phyloP scores from a whole-genome alignment of 2,888 invertebrate genomes.

The Diarsia dahlii region DNA sequence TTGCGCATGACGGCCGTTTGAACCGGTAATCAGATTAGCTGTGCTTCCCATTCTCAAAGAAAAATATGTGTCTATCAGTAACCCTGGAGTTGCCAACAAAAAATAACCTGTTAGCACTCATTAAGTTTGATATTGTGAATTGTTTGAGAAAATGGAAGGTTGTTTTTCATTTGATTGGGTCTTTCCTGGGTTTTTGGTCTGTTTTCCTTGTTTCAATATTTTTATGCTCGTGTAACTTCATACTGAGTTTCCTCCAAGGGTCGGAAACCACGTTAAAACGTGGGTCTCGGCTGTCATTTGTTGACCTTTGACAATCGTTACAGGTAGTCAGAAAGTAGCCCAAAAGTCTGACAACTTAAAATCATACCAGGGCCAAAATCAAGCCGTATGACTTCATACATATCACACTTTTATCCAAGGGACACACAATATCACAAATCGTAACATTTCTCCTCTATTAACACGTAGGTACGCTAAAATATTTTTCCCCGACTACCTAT shows the following conservation, averaged over 20 bases:
- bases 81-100: conserved; percentile 55
- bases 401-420: not conserved
- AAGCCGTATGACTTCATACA: not conserved
- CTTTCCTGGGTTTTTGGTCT: not conserved
- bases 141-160: not conserved
- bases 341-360: too few relatives aligned
- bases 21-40: conserved; percentile 90
- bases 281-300: too few relatives aligned
- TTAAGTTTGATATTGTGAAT: conserved; percentile 48
- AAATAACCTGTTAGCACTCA: conserved; percentile 56
- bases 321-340: too few relatives aligned
- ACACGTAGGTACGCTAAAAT: conserved; percentile 60
- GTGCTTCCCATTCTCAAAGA: conserved; percentile 89
- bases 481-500: conserved; percentile 55
- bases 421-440: conserved; percentile 15
- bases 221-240: not conserved
- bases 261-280: too few relatives aligned
- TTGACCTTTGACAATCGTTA: too few relatives aligned
- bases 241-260: too few relatives aligned
- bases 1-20: conserved; percentile 89
- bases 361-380: not conserved
- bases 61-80: conserved; percentile 90
- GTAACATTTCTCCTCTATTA: conserved; percentile 33
- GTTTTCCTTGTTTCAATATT: not conserved
- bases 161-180: conserved; percentile 11